phyloP scores from a whole-genome alignment of 2,888 invertebrate genomes.

The Barypeithes pellucidus region DNA sequence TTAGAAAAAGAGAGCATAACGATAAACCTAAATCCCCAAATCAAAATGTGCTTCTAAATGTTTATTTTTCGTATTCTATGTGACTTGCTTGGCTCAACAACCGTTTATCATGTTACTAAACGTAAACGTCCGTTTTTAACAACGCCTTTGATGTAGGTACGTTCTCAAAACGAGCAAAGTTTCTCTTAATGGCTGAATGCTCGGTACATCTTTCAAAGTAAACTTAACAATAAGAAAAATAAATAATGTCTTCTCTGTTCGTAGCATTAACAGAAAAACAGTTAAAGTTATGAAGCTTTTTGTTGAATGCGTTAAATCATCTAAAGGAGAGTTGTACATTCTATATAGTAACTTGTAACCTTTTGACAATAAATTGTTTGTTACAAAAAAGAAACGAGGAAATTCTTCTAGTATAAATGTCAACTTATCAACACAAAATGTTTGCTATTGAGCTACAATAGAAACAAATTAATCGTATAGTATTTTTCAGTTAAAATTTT shows the following conservation, averaged over 20 bases:
- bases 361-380: too few species aligned
- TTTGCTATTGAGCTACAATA: too few species aligned
- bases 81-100: slow-evolving; percentile 6
- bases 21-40: too few species aligned
- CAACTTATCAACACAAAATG: too few species aligned
- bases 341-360: too few species aligned
- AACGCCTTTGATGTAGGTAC: slow-evolving; percentile 10
- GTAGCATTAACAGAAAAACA: background rate
- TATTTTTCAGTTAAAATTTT: too few species aligned
- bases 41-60: background rate
- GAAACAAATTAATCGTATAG: too few species aligned
- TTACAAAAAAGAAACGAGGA: too few species aligned
- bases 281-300: background rate
- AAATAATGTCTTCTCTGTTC: slow-evolving; percentile 13
- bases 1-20: too few species aligned
- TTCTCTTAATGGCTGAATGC: slow-evolving; percentile 9
- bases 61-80: slow-evolving; percentile 7
- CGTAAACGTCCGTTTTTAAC: slow-evolving; percentile 1
- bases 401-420: too few species aligned
- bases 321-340: background rate
- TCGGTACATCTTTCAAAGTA: slow-evolving; percentile 17
- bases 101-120: slow-evolving; percentile 14
- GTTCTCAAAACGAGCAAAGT: slow-evolving; percentile 21
- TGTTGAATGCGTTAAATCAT: background rate
- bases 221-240: slow-evolving; percentile 12